A percentile compares a stretch with the other conserved stretches of the same genome.
phyloP scores from a whole-genome alignment of 2,888 invertebrate genomes.

The Cryptocephalus primarius region DNA sequence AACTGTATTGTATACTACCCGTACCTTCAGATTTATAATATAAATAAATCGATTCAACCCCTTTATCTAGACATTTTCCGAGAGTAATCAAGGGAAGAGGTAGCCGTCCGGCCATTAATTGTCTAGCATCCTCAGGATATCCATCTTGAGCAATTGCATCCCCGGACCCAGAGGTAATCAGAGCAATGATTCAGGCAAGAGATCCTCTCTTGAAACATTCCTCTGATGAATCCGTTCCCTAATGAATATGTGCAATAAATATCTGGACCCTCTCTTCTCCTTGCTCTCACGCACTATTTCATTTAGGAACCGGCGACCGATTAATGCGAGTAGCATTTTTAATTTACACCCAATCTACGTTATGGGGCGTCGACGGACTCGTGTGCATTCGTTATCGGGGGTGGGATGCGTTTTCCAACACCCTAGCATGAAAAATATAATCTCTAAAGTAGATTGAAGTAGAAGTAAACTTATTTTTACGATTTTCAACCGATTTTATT shows the following conservation, averaged over 20 bases:
- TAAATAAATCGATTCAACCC: too few species aligned
- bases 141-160: constrained; percentile 11
- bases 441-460: too few species aligned
- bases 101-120: too few species aligned
- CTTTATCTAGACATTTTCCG: too few species aligned
- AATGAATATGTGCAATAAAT: constrained; percentile 34
- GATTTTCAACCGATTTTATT: too few species aligned
- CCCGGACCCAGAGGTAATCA: constrained; percentile 23
- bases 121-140: neutral
- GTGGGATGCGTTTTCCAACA: neutral
- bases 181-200: constrained; percentile 23
- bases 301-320: constrained; percentile 31
- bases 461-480: too few species aligned
- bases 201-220: constrained; percentile 17
- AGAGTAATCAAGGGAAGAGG: too few species aligned
- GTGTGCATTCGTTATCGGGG: constrained; percentile 18
- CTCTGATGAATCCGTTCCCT: constrained; percentile 31
- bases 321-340: constrained; percentile 32
- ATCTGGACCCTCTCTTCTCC: constrained; percentile 17
- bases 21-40: too few species aligned
- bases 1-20: too few species aligned
- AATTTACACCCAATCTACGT: constrained; percentile 24
- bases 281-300: constrained; percentile 20
- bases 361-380: constrained; percentile 32
- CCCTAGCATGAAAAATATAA: too few species aligned